A percentile compares a stretch with the other conserved stretches of the same genome.
phyloP scores from a whole-genome alignment of 2,888 invertebrate genomes.

The Hymenopus coronatus region DNA sequence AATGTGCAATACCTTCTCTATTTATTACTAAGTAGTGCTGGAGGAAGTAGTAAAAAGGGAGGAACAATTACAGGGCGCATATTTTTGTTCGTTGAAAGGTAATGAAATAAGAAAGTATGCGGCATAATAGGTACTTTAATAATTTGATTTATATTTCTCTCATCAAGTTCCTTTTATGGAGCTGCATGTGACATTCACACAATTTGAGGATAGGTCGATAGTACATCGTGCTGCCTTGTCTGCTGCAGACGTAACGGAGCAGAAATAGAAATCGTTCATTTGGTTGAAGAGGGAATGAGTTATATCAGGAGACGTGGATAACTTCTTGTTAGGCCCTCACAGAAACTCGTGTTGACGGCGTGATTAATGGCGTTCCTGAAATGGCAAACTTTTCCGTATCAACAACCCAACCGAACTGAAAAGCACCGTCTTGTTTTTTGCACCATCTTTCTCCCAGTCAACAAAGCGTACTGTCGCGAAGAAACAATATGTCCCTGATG shows the following conservation, averaged over 20 bases:
- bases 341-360: background rate
- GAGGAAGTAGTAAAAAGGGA: no score
- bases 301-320: background rate
- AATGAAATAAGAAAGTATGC: no score
- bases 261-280: background rate
- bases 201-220: background rate
- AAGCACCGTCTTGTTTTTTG: background rate
- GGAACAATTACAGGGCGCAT: no score
- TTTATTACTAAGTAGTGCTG: no score
- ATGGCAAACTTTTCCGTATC: background rate
- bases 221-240: background rate
- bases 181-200: background rate
- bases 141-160: no score
- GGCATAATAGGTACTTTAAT: no score
- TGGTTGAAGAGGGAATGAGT: background rate
- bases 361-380: background rate
- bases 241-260: background rate
- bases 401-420: background rate
- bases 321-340: background rate
- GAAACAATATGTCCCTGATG: no score
- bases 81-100: no score
- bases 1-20: no score
- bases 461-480: background rate
- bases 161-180: background rate
- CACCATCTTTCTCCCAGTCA: background rate